Evolutionary conservation across 2,797 vertebrate genomes (phyloP).

Genomic region (Siniperca scherzeri): DNA sequence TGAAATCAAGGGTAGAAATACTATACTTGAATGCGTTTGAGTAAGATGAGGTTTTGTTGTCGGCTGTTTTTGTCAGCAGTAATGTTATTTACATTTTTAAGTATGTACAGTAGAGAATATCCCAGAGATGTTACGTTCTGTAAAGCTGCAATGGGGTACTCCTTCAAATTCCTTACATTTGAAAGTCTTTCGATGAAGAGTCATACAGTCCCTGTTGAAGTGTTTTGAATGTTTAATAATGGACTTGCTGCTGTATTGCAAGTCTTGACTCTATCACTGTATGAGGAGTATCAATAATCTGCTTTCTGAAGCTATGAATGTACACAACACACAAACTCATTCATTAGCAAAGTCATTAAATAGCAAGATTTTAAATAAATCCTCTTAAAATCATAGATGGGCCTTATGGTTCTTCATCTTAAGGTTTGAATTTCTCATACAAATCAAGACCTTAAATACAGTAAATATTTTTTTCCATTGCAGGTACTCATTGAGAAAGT

Average conservation of each 20-base stretch:
- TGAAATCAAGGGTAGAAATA: slow-evolving; percentile 72
- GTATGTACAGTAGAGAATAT: slow-evolving; percentile 83
- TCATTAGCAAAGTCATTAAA: slow-evolving; percentile 59
- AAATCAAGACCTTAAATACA: slow-evolving; percentile 76
- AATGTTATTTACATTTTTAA: slow-evolving; percentile 77
- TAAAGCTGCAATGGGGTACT: slow-evolving; percentile 81
- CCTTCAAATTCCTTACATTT: slow-evolving; percentile 66
- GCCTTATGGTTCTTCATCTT: slow-evolving; percentile 77
- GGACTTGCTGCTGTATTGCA: slow-evolving; percentile 52
- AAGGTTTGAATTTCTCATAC: slow-evolving; percentile 69
- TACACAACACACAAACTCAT: slow-evolving; percentile 61
- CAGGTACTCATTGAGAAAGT: slow-evolving; percentile 78
- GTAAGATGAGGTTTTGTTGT: slow-evolving; percentile 81
- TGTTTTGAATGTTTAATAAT: slow-evolving; percentile 45
- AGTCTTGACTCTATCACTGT: slow-evolving; percentile 42
- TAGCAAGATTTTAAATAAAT: slow-evolving; percentile 55
- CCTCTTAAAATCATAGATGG: slow-evolving; percentile 55
- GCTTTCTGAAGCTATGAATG: slow-evolving; percentile 56
- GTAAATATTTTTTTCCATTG: slow-evolving; percentile 63
- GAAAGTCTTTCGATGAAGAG: slow-evolving; percentile 77
- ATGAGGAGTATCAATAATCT: slow-evolving; percentile 30
- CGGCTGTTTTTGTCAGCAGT: slow-evolving; percentile 72
- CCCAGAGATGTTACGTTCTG: slow-evolving; percentile 83
- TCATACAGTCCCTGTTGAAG: slow-evolving; percentile 71
- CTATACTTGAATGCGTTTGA: slow-evolving; percentile 72